Conservation (phyloP, 2,888 invertebrate species). For the Malthinus flaveolus region DNA sequence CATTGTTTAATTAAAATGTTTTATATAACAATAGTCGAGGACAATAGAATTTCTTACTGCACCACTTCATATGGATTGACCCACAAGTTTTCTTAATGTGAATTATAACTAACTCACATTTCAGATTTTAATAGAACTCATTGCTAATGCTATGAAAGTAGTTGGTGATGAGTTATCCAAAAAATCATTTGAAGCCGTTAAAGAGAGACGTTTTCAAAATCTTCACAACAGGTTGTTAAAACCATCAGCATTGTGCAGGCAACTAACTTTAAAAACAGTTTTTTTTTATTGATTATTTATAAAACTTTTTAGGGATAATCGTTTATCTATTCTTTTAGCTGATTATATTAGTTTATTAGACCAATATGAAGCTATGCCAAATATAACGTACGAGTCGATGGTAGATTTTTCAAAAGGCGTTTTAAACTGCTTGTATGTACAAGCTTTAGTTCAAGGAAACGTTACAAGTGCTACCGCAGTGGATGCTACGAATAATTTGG, state of each 20-base stretch:
- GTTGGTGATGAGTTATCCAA: slow-evolving; percentile 60
- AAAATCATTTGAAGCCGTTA: slow-evolving; percentile 71
- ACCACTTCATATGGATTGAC: too few species aligned
- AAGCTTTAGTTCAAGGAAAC: slow-evolving; percentile 82
- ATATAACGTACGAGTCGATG: slow-evolving; percentile 64
- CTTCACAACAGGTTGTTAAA: slow-evolving; percentile 77
- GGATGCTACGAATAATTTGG: slow-evolving; percentile 58
- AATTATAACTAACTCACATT: too few species aligned
- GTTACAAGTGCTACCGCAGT: slow-evolving; percentile 66
- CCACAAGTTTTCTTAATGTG: too few species aligned
- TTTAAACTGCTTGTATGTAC: slow-evolving; percentile 67
- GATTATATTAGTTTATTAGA: slow-evolving; percentile 70
- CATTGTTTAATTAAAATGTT: too few species aligned
- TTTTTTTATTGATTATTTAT: slow-evolving; percentile 11
- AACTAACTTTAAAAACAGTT: slow-evolving; percentile 39
- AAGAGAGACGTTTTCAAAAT: slow-evolving; percentile 64
- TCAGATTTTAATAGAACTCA: slow-evolving; percentile 69
- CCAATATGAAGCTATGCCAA: slow-evolving; percentile 61
- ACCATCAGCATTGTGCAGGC: slow-evolving; percentile 73
- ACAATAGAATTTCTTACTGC: too few species aligned
- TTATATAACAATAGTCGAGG: too few species aligned
- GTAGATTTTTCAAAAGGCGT: slow-evolving; percentile 62
- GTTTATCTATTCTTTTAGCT: slow-evolving; percentile 67
- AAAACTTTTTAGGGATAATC: slow-evolving; percentile 62
- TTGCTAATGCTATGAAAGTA: slow-evolving; percentile 67